These are phyloP conservation scores for Zosterops lateralis DNA, from an alignment of 2,113 vertebrate species.

Conservation along the genomic window DNA sequence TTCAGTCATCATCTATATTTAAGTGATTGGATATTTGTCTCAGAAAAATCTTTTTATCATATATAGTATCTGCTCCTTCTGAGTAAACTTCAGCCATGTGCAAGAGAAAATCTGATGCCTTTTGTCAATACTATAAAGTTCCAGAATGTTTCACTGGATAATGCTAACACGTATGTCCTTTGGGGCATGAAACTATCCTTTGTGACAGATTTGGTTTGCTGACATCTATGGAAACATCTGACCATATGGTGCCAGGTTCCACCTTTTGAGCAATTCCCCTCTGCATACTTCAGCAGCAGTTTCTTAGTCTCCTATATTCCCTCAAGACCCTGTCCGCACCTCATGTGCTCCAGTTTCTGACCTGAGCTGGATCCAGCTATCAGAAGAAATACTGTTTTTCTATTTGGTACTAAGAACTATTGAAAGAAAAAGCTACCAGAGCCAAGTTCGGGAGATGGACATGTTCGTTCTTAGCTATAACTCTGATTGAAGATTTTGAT, in stretches of 20 bases:
- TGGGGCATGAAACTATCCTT: conserved; percentile 12
- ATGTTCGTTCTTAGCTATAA: background rate
- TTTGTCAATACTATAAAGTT: background rate
- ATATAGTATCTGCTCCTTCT: background rate
- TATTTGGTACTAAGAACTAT: background rate
- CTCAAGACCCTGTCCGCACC: background rate
- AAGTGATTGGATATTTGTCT: background rate
- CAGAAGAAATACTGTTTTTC: background rate
- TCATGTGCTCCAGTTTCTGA: background rate
- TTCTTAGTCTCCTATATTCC: background rate
- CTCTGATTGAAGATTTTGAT: background rate
- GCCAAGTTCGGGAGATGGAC: background rate
- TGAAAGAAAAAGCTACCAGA: background rate
- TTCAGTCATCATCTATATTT: background rate
- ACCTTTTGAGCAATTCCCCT: background rate
- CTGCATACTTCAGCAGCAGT: background rate
- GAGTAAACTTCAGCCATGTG: background rate
- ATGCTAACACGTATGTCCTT: background rate
- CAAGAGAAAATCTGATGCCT: background rate
- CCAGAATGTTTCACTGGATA: background rate
- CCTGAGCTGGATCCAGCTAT: background rate
- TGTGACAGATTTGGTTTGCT: conserved; percentile 36
- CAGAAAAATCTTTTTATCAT: background rate
- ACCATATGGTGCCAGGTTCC: conserved; percentile 18
- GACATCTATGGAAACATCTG: background rate